These are phyloP conservation scores for Morpho helenor DNA, from an alignment of 2,888 invertebrate genomes.

Conservation along the genomic window DNA sequence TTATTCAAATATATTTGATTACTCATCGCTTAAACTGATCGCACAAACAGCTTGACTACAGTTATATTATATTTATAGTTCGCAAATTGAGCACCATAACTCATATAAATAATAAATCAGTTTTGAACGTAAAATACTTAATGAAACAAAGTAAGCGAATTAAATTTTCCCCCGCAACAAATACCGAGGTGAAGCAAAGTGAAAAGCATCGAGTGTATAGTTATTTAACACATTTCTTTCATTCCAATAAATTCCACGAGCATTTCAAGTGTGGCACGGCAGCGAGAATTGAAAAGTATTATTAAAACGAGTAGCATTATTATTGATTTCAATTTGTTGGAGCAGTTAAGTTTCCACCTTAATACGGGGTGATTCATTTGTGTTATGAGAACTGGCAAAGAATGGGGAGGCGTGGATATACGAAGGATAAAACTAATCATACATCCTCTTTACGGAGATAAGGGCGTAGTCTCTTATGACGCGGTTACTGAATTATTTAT, in stretches of 20 bases:
- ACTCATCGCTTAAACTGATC: too few relatives aligned
- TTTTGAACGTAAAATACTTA: too few relatives aligned
- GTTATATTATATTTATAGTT: too few relatives aligned
- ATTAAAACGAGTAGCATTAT: conserved; percentile 27
- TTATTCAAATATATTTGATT: too few relatives aligned
- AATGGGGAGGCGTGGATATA: conserved; percentile 40
- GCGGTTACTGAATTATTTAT: conserved; percentile 8
- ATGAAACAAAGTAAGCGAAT: not conserved
- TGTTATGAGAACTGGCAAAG: conserved; percentile 50
- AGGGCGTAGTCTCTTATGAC: conserved; percentile 25
- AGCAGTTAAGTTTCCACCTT: conserved; percentile 40
- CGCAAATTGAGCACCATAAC: too few relatives aligned
- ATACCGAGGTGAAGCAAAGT: conserved; percentile 12
- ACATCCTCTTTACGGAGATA: conserved; percentile 57
- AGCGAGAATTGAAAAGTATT: conserved; percentile 18
- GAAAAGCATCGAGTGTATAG: conserved; percentile 21
- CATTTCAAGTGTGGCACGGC: conserved; percentile 18
- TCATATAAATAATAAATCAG: too few relatives aligned
- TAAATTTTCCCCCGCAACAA: conserved; percentile 5
- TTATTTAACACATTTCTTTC: conserved; percentile 23
- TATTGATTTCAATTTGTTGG: conserved; percentile 40
- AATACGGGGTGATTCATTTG: conserved; percentile 52
- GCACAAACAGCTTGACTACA: too few relatives aligned
- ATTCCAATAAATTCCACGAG: conserved; percentile 20
- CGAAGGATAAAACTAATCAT: conserved; percentile 74